A percentile compares a stretch with the other conserved stretches of the same genome.
phyloP scores from a whole-genome alignment of 37 sponge, comb jelly and placozoan genomes.

The Beroe ovata region DNA sequence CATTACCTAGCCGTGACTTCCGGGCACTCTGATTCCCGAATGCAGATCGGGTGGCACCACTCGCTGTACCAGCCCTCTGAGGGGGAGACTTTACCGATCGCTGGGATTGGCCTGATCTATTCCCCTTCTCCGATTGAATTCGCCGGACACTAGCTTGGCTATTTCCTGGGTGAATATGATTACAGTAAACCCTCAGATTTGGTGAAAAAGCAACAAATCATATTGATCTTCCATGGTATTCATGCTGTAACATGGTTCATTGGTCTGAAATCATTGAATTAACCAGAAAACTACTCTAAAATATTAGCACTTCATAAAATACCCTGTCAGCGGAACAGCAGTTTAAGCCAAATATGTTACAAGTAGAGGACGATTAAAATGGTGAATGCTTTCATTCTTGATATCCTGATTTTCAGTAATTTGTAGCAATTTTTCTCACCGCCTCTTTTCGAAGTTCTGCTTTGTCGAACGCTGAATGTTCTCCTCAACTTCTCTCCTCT shows the following conservation, averaged over 20 bases:
- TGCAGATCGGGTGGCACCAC: neutral
- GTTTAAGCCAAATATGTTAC: too few species aligned
- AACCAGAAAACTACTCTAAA: too few species aligned
- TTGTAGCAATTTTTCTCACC: neutral
- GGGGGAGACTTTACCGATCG: slow-evolving; percentile 32
- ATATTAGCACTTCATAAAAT: too few species aligned
- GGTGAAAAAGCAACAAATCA: too few species aligned
- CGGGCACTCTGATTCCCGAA: slow-evolving; percentile 15
- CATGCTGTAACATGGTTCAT: too few species aligned
- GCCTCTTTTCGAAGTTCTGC: slow-evolving; percentile 26
- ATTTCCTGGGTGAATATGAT: neutral
- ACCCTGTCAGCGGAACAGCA: too few species aligned
- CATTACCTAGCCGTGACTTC: slow-evolving; percentile 61
- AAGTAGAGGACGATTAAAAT: too few species aligned
- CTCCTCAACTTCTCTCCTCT: slow-evolving; percentile 59
- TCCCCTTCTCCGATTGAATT: slow-evolving; percentile 26
- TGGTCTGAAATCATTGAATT: too few species aligned
- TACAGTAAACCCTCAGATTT: too few species aligned
- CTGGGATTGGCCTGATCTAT: neutral
- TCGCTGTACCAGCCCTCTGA: neutral
- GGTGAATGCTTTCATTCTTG: too few species aligned
- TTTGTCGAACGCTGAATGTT: slow-evolving; percentile 28
- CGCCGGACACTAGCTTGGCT: neutral
- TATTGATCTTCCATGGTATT: too few species aligned
- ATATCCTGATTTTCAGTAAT: too few species aligned